A percentile compares a stretch with the other conserved stretches of the same genome.
phyloP scores from a whole-genome alignment of 2,797 vertebrate genomes.

The Catharus ustulatus region DNA sequence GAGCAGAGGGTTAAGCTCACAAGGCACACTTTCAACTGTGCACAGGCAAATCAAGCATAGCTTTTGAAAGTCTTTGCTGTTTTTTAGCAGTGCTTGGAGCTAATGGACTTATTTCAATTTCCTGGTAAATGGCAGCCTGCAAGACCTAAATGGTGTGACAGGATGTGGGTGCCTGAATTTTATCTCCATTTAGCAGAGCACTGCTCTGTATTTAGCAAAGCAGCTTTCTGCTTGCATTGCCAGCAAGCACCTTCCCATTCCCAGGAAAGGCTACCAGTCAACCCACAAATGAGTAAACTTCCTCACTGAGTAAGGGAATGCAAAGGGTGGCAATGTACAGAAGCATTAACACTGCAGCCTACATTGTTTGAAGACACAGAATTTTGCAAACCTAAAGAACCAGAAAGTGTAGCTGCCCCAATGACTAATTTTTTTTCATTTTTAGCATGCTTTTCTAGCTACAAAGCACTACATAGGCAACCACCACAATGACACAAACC shows the following conservation, averaged over 20 bases:
- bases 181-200: conserved; percentile 66
- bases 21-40: not conserved
- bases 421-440: not conserved
- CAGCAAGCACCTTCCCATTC: not conserved
- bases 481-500: not conserved
- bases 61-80: not conserved
- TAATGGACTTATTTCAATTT: not conserved
- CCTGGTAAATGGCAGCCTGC: not conserved
- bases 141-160: conserved; percentile 58
- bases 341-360: not conserved
- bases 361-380: not conserved
- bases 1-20: not conserved
- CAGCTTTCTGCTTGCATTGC: conserved; percentile 50
- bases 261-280: not conserved
- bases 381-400: not conserved
- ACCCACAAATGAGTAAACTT: conserved; percentile 7
- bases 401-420: not conserved
- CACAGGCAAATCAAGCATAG: not conserved
- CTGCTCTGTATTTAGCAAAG: conserved; percentile 49
- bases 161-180: conserved; percentile 81
- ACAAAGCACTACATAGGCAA: not conserved
- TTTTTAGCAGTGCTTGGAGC: not conserved
- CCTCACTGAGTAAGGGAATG: conserved; percentile 13
- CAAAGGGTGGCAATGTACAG: not conserved
- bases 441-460: not conserved